Evolutionary conservation across 2,797 vertebrate genomes (phyloP).

Genomic region (Gadopsis marmoratus): DNA sequence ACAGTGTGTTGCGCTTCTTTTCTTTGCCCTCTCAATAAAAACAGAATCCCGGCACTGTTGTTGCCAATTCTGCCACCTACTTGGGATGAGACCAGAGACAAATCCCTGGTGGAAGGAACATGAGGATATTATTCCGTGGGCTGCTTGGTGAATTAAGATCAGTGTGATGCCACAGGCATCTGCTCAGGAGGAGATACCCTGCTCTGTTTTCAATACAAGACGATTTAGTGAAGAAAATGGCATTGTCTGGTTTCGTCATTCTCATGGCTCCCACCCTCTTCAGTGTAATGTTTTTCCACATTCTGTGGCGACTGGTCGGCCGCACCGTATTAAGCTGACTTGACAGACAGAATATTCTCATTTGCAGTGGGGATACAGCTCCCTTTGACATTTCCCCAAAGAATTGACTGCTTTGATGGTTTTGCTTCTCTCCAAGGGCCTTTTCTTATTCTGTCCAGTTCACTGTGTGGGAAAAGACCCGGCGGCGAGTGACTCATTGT

Average conservation of each 20-base stretch:
- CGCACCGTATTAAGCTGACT: slow-evolving; percentile 47
- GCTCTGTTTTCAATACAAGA: slow-evolving; percentile 47
- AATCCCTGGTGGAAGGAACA: slow-evolving; percentile 44
- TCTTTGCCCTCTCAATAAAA: slow-evolving; percentile 44
- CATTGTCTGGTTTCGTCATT: slow-evolving; percentile 45
- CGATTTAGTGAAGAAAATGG: slow-evolving; percentile 51
- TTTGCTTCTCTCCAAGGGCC: slow-evolving; percentile 57
- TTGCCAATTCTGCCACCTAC: slow-evolving; percentile 59
- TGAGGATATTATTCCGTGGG: slow-evolving; percentile 54
- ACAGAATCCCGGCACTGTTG: slow-evolving; percentile 27
- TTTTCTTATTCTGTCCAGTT: slow-evolving; percentile 65
- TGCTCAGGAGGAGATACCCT: slow-evolving; percentile 43
- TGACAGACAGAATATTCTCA: slow-evolving; percentile 67
- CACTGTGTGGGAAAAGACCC: slow-evolving; percentile 53
- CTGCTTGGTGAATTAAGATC: slow-evolving; percentile 58
- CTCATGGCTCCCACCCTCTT: slow-evolving; percentile 16
- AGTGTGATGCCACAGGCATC: slow-evolving; percentile 48
- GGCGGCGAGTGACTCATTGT: slow-evolving; percentile 65
- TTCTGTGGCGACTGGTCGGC: slow-evolving; percentile 38
- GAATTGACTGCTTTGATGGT: slow-evolving; percentile 67
- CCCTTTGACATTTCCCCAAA: slow-evolving; percentile 69
- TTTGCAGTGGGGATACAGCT: slow-evolving; percentile 58
- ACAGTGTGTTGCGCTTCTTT: slow-evolving; percentile 39
- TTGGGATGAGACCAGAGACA: slow-evolving; percentile 51
- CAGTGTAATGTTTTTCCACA: slow-evolving; percentile 33